Percentiles rank a stretch among this genome's conserved stretches.
These are phyloP conservation scores for Eleutherodactylus coqui DNA, from an alignment of 2,797 vertebrate genomes.

Conservation along the genomic window DNA sequence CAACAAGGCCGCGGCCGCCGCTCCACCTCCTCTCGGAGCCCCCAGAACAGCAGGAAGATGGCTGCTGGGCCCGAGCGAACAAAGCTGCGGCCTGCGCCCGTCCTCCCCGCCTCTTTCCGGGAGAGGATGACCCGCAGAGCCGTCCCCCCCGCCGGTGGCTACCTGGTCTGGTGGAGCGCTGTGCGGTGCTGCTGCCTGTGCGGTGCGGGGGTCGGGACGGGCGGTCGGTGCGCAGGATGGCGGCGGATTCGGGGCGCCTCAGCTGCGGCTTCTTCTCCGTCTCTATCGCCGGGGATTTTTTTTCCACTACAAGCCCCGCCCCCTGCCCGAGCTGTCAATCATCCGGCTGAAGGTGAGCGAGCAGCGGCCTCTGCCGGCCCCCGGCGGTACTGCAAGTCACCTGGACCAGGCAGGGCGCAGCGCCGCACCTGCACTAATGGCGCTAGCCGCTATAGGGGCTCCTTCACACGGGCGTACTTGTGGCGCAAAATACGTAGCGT, in stretches of 20 bases:
- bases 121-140: background rate
- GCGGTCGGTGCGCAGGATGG: conserved; percentile 72
- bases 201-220: conserved; percentile 64
- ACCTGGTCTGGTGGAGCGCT: conserved; percentile 74
- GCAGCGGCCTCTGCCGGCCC: conserved; percentile 71
- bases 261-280: conserved; percentile 64
- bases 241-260: conserved; percentile 72
- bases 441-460: no score
- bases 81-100: conserved; percentile 47
- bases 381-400: conserved; percentile 62
- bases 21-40: background rate
- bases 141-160: conserved; percentile 62
- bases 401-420: conserved; percentile 67
- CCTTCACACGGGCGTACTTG: no score
- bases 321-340: conserved; percentile 67
- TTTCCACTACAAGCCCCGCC: conserved; percentile 29
- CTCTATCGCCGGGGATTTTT: conserved; percentile 36
- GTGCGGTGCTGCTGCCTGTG: conserved; percentile 67
- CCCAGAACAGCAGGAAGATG: conserved; percentile 46
- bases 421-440: conserved; percentile 71
- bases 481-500: no score
- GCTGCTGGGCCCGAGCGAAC: conserved; percentile 46
- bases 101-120: background rate
- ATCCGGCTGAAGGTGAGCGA: conserved; percentile 65
- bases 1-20: no score